Evolutionary conservation across 2,113 vertebrate species (phyloP).

Genomic region (Eonycteris spelaea): DNA sequence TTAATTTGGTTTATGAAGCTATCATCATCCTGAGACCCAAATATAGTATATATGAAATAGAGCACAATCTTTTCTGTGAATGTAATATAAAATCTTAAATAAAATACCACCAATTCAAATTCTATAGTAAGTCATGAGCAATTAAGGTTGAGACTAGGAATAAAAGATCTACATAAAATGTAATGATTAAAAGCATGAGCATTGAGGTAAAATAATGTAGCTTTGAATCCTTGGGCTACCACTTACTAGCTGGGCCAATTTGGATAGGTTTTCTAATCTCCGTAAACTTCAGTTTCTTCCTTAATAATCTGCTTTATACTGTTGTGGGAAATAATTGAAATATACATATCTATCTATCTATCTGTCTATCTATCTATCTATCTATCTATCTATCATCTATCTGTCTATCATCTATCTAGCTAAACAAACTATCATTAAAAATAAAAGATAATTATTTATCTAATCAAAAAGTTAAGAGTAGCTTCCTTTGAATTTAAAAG

Average conservation of each 20-base stretch:
- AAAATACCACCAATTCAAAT: constrained; percentile 4
- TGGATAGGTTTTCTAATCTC: neutral
- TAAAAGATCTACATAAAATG: neutral
- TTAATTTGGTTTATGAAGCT: constrained; percentile 42
- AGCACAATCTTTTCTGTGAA: neutral
- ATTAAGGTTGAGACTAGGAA: neutral
- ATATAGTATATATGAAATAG: neutral
- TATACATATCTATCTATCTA: neutral
- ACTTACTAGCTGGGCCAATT: neutral
- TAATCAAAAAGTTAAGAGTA: neutral
- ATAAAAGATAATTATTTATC: neutral
- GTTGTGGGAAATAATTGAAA: neutral
- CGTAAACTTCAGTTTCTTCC: neutral
- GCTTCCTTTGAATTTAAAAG: neutral
- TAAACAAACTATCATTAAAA: neutral
- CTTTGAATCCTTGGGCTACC: neutral
- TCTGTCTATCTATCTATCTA: too few relatives aligned
- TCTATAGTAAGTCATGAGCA: neutral
- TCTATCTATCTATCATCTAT: too few relatives aligned
- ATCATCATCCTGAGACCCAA: neutral
- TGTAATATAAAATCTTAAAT: neutral
- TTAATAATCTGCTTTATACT: neutral
- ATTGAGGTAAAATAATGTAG: neutral
- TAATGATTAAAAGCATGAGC: neutral
- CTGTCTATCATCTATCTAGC: too few relatives aligned